Conservation (phyloP, 2,113 vertebrate genomes). For the Prunella himalayana region DNA sequence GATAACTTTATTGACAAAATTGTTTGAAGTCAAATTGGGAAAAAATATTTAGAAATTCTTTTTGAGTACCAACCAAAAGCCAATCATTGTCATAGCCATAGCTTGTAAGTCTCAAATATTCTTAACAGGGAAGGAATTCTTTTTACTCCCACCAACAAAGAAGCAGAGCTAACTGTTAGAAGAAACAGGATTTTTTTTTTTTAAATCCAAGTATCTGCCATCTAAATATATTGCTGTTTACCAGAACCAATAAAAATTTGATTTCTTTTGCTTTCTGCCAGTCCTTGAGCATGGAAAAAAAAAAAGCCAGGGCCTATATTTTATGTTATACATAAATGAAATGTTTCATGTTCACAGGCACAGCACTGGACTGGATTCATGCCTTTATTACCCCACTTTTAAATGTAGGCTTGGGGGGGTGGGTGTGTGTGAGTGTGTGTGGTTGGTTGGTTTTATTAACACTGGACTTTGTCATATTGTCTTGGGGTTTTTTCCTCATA, state of each 20-base stretch:
- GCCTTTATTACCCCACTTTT: background rate
- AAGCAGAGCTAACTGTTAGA: background rate
- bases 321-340: background rate
- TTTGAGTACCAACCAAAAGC: background rate
- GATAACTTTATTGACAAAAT: background rate
- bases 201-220: background rate
- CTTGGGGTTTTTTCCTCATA: background rate
- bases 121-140: background rate
- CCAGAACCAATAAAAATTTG: background rate
- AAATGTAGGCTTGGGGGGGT: background rate
- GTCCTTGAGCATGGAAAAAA: background rate
- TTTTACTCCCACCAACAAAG: background rate
- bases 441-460: background rate
- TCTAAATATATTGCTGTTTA: background rate
- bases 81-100: fast-evolving
- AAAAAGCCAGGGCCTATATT: no score
- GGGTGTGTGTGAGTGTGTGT: background rate
- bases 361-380: background rate
- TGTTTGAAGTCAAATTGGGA: background rate
- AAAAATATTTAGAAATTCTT: background rate
- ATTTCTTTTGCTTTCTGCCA: background rate
- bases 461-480: background rate
- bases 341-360: background rate
- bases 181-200: background rate
- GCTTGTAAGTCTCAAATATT: background rate